Base-by-base conservation (phyloP, 2,888 invertebrate genomes). In the Drosophila monieri region DNA sequence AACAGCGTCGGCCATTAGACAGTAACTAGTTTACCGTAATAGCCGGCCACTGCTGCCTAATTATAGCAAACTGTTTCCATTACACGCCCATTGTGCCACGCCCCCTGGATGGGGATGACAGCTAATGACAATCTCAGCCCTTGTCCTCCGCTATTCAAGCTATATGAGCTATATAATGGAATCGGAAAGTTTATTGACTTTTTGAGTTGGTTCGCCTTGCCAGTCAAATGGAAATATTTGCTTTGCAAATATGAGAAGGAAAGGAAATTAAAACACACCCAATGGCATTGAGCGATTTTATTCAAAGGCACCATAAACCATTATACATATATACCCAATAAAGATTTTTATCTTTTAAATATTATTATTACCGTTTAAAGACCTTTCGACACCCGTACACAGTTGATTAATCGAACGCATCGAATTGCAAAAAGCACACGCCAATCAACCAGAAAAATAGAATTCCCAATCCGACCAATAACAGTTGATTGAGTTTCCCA, bases 51-150 rank as follows among this genome's bases (percentile, higher is more conserved):
- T 61, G 27, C 30, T 56, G 52, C 56, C 80, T 80, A 81, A 81
- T 81, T 86, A 76, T 76, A 76, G 65, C 69, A 72, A 83, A 74
- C 64, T 52, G 70, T 65, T 53, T 57, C 54, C 76, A 84, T 77
- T 77, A 73, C 52, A 76, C 60, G 62, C 53, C 73, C 61, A 80
- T 66, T 67, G 57, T 49, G 74, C 54, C 66, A 66, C 75, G 77
- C 71, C 83, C 76, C 37, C 18, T 44, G 32, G 32, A 39, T 46
- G 39, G 14, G 35, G 3, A 32, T 35, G 35, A 14, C 35, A 15
- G 30, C 58, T 54, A 62, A 60, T 57, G 74, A 57, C 57, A 57
- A 44, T 67, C 59, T 44, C 30, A 43, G 47, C 32, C 15, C 37
- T 47, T 37, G 37, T 32, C 37, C 14, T 35, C 37, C 35, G 37